phyloP scores from a whole-genome alignment of 2,888 invertebrate species.

The Oscheius myriophilus region DNA sequence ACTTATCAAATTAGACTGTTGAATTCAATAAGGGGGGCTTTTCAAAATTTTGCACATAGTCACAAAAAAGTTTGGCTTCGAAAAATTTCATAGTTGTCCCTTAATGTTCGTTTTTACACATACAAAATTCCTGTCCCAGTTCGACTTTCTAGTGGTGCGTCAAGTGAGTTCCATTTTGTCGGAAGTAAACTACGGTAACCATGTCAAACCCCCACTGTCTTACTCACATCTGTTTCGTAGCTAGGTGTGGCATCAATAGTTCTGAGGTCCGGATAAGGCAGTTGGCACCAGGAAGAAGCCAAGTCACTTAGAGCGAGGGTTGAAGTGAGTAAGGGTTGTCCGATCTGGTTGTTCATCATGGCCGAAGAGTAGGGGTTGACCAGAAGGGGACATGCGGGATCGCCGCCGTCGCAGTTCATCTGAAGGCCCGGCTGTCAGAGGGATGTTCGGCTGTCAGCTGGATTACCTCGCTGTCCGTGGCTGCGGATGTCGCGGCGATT shows the following conservation, averaged over 20 bases:
- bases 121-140: too few species aligned
- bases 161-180: background rate
- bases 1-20: too few species aligned
- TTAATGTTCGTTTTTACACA: too few species aligned
- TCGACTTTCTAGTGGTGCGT: too few species aligned
- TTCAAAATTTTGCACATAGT: too few species aligned
- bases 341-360: slow-evolving; percentile 9
- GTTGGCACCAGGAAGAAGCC: slow-evolving; percentile 13
- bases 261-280: slow-evolving; percentile 28
- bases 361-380: slow-evolving; percentile 23
- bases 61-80: too few species aligned
- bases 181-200: too few species aligned
- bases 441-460: too few species aligned
- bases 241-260: slow-evolving; percentile 2
- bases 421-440: background rate
- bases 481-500: slow-evolving; percentile 25
- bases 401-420: slow-evolving; percentile 20
- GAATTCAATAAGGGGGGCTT: too few species aligned
- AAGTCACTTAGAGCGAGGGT: slow-evolving; percentile 7
- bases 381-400: slow-evolving; percentile 12
- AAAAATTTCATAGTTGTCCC: too few species aligned
- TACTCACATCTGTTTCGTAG: slow-evolving; percentile 28
- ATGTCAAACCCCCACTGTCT: too few species aligned
- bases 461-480: background rate
- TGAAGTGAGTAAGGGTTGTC: background rate